A percentile compares a stretch with the other conserved stretches of the same genome.
Conservation (phyloP, 2,888 invertebrate species). For the Dolomedes plantarius region DNA sequence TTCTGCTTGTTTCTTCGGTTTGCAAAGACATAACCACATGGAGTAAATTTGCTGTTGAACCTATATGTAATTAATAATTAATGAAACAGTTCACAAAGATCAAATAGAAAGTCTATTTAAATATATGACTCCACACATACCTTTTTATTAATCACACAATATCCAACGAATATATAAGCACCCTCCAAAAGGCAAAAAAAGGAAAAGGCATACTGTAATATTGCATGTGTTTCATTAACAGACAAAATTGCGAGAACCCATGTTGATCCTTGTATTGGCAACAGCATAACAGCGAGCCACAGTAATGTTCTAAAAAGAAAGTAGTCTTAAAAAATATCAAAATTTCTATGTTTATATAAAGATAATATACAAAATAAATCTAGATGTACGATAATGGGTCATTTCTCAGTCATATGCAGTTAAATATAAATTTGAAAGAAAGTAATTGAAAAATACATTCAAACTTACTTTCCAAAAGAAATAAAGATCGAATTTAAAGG, state of each 20-base stretch:
- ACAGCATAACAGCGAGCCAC: slow-evolving; percentile 89
- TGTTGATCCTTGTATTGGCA: slow-evolving; percentile 88
- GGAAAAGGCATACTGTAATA: slow-evolving; percentile 86
- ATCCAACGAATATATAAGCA: slow-evolving; percentile 88
- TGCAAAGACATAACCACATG: slow-evolving; percentile 33
- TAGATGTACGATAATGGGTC: no score
- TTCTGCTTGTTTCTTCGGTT: slow-evolving; percentile 27
- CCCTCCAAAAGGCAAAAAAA: slow-evolving; percentile 87
- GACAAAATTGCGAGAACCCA: slow-evolving; percentile 90
- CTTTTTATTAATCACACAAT: slow-evolving; percentile 86
- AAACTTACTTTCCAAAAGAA: no score
- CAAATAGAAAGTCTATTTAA: not conserved
- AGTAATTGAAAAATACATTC: no score
- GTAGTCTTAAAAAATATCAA: not conserved
- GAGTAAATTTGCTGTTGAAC: slow-evolving; percentile 49
- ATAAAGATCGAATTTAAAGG: no score
- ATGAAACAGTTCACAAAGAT: not conserved
- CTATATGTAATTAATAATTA: not conserved
- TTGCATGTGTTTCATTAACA: slow-evolving; percentile 84
- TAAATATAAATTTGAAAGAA: no score
- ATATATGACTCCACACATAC: slow-evolving; percentile 28
- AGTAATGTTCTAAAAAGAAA: slow-evolving; percentile 82
- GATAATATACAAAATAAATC: no score
- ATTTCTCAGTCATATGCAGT: no score
- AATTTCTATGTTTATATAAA: no score